These are phyloP conservation scores for Leptinotarsa tumamoca DNA, from an alignment of 2,888 invertebrate species.

Conservation along the genomic window DNA sequence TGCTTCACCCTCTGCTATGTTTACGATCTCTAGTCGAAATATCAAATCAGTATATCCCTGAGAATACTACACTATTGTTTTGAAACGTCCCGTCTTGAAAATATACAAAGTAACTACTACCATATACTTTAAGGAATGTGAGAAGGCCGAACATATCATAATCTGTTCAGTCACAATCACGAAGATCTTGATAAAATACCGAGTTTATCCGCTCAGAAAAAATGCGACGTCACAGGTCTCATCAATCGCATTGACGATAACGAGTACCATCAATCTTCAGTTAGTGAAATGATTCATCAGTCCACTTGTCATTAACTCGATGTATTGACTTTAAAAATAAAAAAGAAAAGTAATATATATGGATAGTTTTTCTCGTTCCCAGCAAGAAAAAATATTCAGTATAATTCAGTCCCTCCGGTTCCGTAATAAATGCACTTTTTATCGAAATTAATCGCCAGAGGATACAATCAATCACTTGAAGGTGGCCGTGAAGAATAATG, in stretches of 20 bases:
- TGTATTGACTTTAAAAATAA: neutral
- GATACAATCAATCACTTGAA: too few species aligned
- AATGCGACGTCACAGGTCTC: neutral
- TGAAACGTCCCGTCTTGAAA: too few species aligned
- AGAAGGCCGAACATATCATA: neutral
- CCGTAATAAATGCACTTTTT: neutral
- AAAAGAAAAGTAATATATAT: neutral
- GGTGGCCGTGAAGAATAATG: too few species aligned
- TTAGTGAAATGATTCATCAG: neutral
- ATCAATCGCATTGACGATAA: constrained; percentile 1
- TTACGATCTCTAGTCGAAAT: too few species aligned
- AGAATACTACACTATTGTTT: too few species aligned
- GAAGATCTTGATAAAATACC: neutral
- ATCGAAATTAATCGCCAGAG: too few species aligned
- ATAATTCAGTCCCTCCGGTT: neutral
- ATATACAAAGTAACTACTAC: too few species aligned
- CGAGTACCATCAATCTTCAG: neutral
- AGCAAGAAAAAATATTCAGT: neutral
- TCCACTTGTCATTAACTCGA: neutral
- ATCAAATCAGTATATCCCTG: too few species aligned
- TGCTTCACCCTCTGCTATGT: too few species aligned
- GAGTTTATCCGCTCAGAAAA: neutral
- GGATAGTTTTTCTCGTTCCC: neutral
- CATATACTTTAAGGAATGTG: neutral
- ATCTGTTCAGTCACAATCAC: neutral